phyloP scores from a whole-genome alignment of 2,797 vertebrate genomes.

The Balearica regulorum region DNA sequence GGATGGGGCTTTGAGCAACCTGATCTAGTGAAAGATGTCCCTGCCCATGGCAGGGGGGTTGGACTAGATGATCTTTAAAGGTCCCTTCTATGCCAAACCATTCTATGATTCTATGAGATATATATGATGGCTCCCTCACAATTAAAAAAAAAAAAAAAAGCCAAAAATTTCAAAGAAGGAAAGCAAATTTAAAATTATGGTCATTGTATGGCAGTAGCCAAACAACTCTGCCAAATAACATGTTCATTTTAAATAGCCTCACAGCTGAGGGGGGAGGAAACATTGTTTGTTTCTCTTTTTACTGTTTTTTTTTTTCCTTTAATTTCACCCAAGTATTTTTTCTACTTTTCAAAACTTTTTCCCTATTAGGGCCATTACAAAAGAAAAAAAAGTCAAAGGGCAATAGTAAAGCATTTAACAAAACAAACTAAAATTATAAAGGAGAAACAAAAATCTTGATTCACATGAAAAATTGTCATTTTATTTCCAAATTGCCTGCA shows the following conservation, averaged over 20 bases:
- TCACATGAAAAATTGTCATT: not conserved
- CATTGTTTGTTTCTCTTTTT: not conserved
- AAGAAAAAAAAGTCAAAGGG: not conserved
- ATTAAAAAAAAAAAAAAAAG: not conserved
- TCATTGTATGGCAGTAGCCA: not conserved
- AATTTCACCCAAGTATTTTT: not conserved
- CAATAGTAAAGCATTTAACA: not conserved
- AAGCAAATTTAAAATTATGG: not conserved
- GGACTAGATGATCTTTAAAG: not conserved
- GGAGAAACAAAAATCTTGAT: not conserved
- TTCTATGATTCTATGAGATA: not conserved
- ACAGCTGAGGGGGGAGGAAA: fast-evolving
- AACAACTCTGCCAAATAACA: not conserved
- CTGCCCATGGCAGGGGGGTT: fast-evolving
- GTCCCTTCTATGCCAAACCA: not conserved
- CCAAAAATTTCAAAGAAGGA: not conserved
- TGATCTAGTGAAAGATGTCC: not conserved
- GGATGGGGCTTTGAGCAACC: not conserved
- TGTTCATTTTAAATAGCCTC: not conserved
- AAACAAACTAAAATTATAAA: not conserved
- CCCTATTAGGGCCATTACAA: not conserved
- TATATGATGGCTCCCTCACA: not conserved
- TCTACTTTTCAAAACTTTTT: not conserved
- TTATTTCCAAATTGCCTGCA: not conserved
- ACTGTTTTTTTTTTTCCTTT: not conserved